These are phyloP conservation scores for Ganaspis brasiliensis DNA, from an alignment of 2,888 invertebrate species.

Conservation along the genomic window DNA sequence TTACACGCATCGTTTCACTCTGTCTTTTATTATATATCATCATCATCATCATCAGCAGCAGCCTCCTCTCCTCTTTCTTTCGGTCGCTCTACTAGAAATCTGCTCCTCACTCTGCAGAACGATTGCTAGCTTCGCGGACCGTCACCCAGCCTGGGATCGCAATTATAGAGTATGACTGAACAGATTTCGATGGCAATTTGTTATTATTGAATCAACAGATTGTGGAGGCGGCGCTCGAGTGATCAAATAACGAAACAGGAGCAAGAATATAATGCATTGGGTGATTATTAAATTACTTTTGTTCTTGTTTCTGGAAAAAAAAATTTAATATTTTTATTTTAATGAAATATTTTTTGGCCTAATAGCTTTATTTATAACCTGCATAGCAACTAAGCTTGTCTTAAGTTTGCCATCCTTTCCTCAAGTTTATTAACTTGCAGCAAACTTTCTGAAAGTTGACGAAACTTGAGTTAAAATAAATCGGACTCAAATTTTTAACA, in stretches of 20 bases:
- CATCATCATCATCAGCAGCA: conserved; percentile 37
- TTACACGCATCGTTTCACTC: conserved; percentile 37
- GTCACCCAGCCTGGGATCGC: conserved; percentile 68
- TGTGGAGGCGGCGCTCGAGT: conserved; percentile 54
- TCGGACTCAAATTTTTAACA: too few species aligned
- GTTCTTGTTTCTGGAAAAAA: too few species aligned
- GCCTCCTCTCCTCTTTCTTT: conserved; percentile 30
- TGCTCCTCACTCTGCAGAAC: conserved; percentile 1
- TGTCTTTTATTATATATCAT: conserved; percentile 39
- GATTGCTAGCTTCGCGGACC: conserved; percentile 27
- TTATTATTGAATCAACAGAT: conserved; percentile 76
- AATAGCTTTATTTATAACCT: too few species aligned
- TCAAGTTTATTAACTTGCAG: too few species aligned
- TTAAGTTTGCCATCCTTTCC: too few species aligned
- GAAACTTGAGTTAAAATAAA: too few species aligned
- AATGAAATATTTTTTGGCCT: too few species aligned
- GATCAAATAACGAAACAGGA: conserved; percentile 46
- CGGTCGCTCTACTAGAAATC: conserved; percentile 34
- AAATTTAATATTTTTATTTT: too few species aligned
- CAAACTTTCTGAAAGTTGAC: too few species aligned
- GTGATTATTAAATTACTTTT: not conserved
- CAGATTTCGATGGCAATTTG: conserved; percentile 76
- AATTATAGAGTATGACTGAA: conserved; percentile 79
- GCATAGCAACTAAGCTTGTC: too few species aligned
- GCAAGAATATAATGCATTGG: conserved; percentile 7